Percentiles rank a stretch among this genome's conserved stretches.
These are phyloP conservation scores for Hermatobates lingyangjiaoensis DNA, from an alignment of 1,140 invertebrate species.

Conservation along the genomic window DNA sequence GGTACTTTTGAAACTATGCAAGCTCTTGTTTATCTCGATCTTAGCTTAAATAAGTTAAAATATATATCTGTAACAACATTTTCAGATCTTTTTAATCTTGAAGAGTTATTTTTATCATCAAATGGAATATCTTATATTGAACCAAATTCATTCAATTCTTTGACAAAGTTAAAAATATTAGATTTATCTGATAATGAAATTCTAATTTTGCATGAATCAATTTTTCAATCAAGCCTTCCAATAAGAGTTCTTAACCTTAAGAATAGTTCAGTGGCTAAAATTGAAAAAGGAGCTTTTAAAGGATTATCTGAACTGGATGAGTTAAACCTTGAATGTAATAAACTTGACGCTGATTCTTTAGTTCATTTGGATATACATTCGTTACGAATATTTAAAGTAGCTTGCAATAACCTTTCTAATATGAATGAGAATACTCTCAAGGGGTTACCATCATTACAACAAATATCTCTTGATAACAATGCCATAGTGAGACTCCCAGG, in stretches of 20 bases:
- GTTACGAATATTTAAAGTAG: conserved; percentile 45
- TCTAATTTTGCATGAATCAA: conserved; percentile 29
- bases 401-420: conserved; percentile 48
- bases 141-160: conserved; percentile 32
- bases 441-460: conserved; percentile 51
- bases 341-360: conserved; percentile 41
- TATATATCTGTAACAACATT: conserved; percentile 41
- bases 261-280: conserved; percentile 36
- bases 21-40: conserved; percentile 52
- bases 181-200: conserved; percentile 42
- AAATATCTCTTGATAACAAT: conserved; percentile 44
- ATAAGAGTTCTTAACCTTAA: conserved; percentile 35
- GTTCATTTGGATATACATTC: conserved; percentile 47
- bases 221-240: conserved; percentile 38
- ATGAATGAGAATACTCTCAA: conserved; percentile 44
- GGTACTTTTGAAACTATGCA: conserved; percentile 55
- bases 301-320: conserved; percentile 43
- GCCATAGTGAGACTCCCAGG: conserved; percentile 43
- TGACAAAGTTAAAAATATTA: conserved; percentile 36
- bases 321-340: conserved; percentile 51
- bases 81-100: conserved; percentile 43
- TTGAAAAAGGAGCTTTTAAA: conserved; percentile 41
- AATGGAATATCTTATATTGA: conserved; percentile 37
- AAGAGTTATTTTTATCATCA: conserved; percentile 39
- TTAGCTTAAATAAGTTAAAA: conserved; percentile 51